Conservation (phyloP, 2,888 invertebrate genomes). For the Chydorus sphaericus region DNA sequence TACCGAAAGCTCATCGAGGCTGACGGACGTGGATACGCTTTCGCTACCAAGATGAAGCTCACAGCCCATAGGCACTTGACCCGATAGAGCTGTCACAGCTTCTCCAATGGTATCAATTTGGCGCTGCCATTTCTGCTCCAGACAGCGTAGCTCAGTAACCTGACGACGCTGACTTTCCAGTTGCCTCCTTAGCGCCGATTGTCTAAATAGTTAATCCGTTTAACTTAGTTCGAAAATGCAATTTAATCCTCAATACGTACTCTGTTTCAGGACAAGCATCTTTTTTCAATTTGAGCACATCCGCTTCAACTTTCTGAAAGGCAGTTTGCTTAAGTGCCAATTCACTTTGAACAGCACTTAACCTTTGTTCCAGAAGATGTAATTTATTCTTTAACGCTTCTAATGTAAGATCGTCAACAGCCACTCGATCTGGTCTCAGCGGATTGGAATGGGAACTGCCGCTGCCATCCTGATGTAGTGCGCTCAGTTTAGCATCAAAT, state of each 20-base stretch:
- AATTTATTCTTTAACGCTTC: constrained; percentile 73
- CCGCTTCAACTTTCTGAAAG: not conserved
- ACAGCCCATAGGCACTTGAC: constrained; percentile 72
- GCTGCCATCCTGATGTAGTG: constrained; percentile 1
- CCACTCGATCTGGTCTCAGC: constrained; percentile 68
- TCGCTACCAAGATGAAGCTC: constrained; percentile 46
- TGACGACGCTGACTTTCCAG: constrained; percentile 42
- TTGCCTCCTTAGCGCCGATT: constrained; percentile 22
- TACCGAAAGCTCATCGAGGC: constrained; percentile 30
- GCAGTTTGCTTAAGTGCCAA: constrained; percentile 39
- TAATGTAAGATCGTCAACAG: constrained; percentile 82
- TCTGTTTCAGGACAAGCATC: constrained; percentile 11
- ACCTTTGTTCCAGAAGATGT: constrained; percentile 57
- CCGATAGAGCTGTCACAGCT: constrained; percentile 72
- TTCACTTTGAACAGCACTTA: constrained; percentile 50
- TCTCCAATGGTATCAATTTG: constrained; percentile 69
- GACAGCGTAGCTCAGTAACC: constrained; percentile 61
- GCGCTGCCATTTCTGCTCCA: constrained; percentile 64
- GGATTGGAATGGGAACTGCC: not conserved
- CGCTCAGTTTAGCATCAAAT: constrained; percentile 6
- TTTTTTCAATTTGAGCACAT: not conserved
- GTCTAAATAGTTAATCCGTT: not conserved
- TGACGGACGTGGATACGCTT: constrained; percentile 43
- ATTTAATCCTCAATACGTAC: constrained; percentile 16
- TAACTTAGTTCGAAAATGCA: constrained; percentile 8